A percentile compares a stretch with the other conserved stretches of the same genome.
Evolutionary conservation across 2,797 vertebrate genomes (phyloP).

Genomic region (Argya squamiceps): DNA sequence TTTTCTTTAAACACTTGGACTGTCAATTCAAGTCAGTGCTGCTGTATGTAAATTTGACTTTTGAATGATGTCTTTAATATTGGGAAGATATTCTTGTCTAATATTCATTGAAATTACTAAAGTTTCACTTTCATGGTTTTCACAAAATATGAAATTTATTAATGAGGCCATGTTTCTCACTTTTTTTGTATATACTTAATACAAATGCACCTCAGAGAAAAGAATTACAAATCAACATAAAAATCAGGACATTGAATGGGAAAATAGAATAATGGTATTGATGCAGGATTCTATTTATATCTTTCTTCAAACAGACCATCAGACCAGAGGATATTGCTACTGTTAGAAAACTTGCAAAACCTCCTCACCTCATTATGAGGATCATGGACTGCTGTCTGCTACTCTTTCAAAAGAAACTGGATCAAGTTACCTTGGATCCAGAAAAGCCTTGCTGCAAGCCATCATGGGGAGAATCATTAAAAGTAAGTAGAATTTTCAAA

Average conservation of each 20-base stretch:
- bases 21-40: neutral
- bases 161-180: neutral
- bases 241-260: neutral
- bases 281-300: neutral
- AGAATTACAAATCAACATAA: neutral
- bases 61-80: neutral
- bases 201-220: neutral
- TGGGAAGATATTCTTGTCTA: neutral
- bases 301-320: constrained; percentile 72
- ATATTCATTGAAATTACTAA: neutral
- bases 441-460: constrained; percentile 79
- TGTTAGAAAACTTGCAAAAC: constrained; percentile 85
- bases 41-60: neutral
- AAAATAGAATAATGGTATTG: neutral
- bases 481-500: constrained; percentile 64
- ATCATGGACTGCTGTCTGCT: constrained; percentile 85
- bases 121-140: neutral
- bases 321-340: constrained; percentile 83
- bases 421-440: constrained; percentile 79
- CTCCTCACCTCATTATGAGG: constrained; percentile 87
- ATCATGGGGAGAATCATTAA: constrained; percentile 78
- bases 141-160: neutral
- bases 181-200: neutral
- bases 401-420: constrained; percentile 83
- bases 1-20: neutral